A percentile compares a stretch with the other conserved stretches of the same genome.
These are phyloP conservation scores for Oophaga sylvatica DNA, from an alignment of 2,797 vertebrate species.

Conservation along the genomic window DNA sequence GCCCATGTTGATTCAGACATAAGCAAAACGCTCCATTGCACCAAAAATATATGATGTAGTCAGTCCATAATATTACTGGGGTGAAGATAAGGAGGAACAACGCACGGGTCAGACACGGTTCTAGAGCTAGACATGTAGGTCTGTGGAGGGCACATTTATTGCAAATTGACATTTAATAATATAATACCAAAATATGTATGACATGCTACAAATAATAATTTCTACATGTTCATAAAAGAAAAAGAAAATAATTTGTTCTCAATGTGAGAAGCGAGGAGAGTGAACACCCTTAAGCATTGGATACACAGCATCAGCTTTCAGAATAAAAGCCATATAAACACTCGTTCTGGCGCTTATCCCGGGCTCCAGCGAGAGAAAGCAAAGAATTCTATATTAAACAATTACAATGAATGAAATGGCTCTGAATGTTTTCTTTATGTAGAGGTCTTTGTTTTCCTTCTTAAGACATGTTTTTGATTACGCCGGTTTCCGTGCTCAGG, in stretches of 20 bases:
- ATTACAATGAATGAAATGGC: constrained; percentile 60
- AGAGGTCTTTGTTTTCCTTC: constrained; percentile 56
- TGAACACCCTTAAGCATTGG: constrained; percentile 53
- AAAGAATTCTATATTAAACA: constrained; percentile 58
- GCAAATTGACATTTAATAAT: constrained; percentile 32
- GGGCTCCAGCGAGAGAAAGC: constrained; percentile 48
- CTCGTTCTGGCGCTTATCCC: constrained; percentile 53
- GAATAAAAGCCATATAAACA: constrained; percentile 59
- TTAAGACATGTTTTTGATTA: constrained; percentile 57
- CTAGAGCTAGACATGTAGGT: neutral
- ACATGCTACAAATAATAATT: constrained; percentile 46
- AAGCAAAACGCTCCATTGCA: too few relatives aligned
- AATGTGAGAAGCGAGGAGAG: constrained; percentile 50
- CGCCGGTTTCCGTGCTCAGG: constrained; percentile 25
- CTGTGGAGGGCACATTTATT: neutral
- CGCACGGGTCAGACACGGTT: too few relatives aligned
- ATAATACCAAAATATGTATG: constrained; percentile 33
- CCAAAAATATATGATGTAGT: too few relatives aligned
- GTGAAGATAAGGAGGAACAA: too few relatives aligned
- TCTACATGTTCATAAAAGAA: constrained; percentile 45
- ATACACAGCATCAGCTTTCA: constrained; percentile 54
- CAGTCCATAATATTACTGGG: too few relatives aligned
- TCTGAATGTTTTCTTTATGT: constrained; percentile 56
- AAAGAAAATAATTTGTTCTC: constrained; percentile 57
- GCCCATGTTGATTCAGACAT: too few relatives aligned